phyloP scores from a whole-genome alignment of 2,888 invertebrate species.

The Monopis laevigella region DNA sequence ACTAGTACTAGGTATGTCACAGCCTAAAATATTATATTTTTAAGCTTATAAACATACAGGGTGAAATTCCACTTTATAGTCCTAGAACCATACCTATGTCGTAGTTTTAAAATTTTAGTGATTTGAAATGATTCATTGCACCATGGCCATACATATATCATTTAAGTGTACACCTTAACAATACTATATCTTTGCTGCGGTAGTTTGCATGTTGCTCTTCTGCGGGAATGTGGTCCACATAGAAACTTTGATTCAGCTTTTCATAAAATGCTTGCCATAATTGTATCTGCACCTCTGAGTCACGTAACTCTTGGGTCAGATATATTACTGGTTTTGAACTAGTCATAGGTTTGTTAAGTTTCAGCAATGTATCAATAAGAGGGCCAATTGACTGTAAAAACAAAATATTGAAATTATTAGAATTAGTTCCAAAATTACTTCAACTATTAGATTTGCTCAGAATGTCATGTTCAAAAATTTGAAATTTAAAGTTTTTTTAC shows the following conservation, averaged over 20 bases:
- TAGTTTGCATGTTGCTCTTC: constrained; percentile 70
- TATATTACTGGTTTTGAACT: constrained; percentile 63
- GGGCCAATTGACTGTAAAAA: constrained; percentile 65
- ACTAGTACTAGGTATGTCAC: too few relatives aligned
- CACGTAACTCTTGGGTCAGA: constrained; percentile 75
- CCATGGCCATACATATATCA: constrained; percentile 27
- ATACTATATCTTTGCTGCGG: constrained; percentile 70
- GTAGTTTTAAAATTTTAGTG: neutral
- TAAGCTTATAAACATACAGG: too few relatives aligned
- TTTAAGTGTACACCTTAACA: constrained; percentile 55
- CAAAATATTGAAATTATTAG: too few relatives aligned
- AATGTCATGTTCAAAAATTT: too few relatives aligned
- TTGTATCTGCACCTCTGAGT: constrained; percentile 61
- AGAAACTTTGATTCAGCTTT: constrained; percentile 35
- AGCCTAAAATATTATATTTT: too few relatives aligned
- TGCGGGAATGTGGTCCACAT: constrained; percentile 59
- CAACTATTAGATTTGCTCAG: neutral
- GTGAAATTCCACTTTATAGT: too few relatives aligned
- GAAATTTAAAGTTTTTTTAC: too few relatives aligned
- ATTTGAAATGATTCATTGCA: constrained; percentile 1
- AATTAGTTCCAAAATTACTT: neutral
- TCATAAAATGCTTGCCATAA: constrained; percentile 48
- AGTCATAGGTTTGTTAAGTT: constrained; percentile 42
- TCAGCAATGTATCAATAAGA: constrained; percentile 66
- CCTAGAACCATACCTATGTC: too few relatives aligned